phyloP scores from a whole-genome alignment of 1,140 invertebrate genomes.

The Pentalonia nigronervosa region DNA sequence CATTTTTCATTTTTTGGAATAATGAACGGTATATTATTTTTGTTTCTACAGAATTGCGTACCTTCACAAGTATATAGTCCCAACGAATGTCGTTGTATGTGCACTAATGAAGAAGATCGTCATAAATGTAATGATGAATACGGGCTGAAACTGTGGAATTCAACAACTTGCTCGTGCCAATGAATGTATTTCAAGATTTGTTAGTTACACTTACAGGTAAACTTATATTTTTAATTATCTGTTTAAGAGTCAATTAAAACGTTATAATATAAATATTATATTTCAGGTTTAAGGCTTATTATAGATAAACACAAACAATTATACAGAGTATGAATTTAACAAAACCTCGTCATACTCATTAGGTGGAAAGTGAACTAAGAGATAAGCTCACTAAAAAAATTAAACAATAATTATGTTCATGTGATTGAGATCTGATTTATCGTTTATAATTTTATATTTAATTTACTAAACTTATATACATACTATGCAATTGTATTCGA shows the following conservation, averaged over 20 bases:
- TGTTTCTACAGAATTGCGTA: constrained; percentile 68
- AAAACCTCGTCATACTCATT: no score
- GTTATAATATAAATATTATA: background rate
- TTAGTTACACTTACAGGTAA: constrained; percentile 70
- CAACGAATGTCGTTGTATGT: constrained; percentile 69
- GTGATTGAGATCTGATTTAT: background rate
- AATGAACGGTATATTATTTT: background rate
- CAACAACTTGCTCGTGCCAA: constrained; percentile 68
- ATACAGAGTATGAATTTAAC: no score
- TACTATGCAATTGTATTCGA: no score
- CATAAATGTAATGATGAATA: constrained; percentile 67
- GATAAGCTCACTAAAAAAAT: background rate
- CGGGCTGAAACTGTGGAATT: constrained; percentile 70
- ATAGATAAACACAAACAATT: background rate
- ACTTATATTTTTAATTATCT: background rate
- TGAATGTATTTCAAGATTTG: constrained; percentile 73
- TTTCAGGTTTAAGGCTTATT: background rate
- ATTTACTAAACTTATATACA: background rate
- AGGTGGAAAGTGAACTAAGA: no score
- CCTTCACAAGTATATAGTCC: constrained; percentile 68
- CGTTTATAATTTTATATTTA: background rate
- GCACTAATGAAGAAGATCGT: constrained; percentile 70
- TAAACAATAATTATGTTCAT: background rate
- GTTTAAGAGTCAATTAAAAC: background rate
- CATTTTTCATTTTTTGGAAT: background rate